A percentile compares a stretch with the other conserved stretches of the same genome.
These are phyloP conservation scores for Felis chaus DNA, from an alignment of 2,113 vertebrate species.

Conservation along the genomic window DNA sequence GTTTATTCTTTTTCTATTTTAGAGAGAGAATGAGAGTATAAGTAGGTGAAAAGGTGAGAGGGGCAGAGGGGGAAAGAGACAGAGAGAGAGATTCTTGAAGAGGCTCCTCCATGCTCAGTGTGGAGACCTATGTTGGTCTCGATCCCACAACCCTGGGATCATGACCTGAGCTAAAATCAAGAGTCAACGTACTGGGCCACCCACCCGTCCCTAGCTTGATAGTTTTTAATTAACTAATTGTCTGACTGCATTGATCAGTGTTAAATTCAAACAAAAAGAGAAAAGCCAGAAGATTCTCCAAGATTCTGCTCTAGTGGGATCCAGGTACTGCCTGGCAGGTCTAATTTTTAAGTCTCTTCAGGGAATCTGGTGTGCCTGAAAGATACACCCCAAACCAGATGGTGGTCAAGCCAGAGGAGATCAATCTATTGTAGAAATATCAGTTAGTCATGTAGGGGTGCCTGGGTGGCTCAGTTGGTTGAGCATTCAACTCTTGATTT, in stretches of 20 bases:
- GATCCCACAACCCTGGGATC: too few relatives aligned
- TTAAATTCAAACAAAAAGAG: background rate
- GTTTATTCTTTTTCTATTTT: too few relatives aligned
- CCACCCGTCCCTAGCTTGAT: background rate
- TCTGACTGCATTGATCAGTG: background rate
- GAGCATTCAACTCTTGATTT: too few relatives aligned
- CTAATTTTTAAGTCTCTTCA: background rate
- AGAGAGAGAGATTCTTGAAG: too few relatives aligned
- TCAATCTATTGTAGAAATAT: background rate
- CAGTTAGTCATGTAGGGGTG: background rate
- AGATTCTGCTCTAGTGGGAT: background rate
- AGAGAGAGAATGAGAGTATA: too few relatives aligned
- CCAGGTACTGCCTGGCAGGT: background rate
- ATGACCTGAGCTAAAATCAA: too few relatives aligned
- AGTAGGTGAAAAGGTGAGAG: too few relatives aligned
- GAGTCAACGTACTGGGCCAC: too few relatives aligned
- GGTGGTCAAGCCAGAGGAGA: background rate
- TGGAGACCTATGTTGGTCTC: too few relatives aligned
- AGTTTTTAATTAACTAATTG: background rate
- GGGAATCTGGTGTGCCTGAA: background rate
- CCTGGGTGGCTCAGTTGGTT: too few relatives aligned
- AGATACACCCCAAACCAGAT: background rate
- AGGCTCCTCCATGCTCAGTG: too few relatives aligned
- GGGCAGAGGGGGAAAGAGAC: too few relatives aligned
- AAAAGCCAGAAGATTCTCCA: background rate